phyloP scores from a whole-genome alignment of 1,140 invertebrate genomes.

The Dendrolimus kikuchii region DNA sequence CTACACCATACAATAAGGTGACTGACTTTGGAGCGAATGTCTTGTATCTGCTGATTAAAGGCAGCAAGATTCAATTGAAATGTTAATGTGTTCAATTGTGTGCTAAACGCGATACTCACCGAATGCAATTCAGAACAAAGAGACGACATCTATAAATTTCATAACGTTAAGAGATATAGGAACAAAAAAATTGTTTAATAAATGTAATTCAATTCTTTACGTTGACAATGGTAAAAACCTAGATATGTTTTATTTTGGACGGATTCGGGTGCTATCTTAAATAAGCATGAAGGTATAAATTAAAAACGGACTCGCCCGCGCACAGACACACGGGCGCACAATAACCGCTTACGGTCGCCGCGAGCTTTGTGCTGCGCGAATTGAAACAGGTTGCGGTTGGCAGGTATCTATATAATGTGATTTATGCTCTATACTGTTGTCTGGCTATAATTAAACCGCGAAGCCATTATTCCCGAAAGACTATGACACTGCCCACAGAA shows the following conservation, averaged over 20 bases:
- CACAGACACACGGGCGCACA: slow-evolving; percentile 23
- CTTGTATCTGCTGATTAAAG: slow-evolving; percentile 25
- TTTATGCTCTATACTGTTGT: slow-evolving; percentile 65
- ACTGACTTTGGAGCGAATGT: slow-evolving; percentile 18
- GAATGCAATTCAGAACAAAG: slow-evolving; percentile 41
- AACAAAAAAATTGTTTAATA: slow-evolving; percentile 31
- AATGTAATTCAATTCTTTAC: slow-evolving; percentile 48
- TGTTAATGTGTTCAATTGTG: slow-evolving; percentile 54
- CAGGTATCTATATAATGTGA: slow-evolving; percentile 65
- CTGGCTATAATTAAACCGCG: slow-evolving; percentile 65
- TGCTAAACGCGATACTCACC: slow-evolving; percentile 48
- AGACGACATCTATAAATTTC: slow-evolving; percentile 49
- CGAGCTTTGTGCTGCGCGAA: slow-evolving; percentile 54
- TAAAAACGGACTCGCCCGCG: slow-evolving; percentile 41
- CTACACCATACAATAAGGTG: no score
- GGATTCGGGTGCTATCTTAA: slow-evolving; percentile 39
- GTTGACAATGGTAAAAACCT: slow-evolving; percentile 35
- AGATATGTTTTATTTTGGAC: slow-evolving; percentile 30
- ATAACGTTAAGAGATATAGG: slow-evolving; percentile 34
- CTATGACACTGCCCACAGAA: slow-evolving; percentile 57
- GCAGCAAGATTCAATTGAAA: slow-evolving; percentile 41
- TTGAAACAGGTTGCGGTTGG: slow-evolving; percentile 65
- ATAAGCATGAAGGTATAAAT: slow-evolving; percentile 69
- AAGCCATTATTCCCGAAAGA: slow-evolving; percentile 62
- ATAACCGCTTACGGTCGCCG: slow-evolving; percentile 32